phyloP scores from a whole-genome alignment of 2,797 vertebrate species.

The Trachurus trachurus region DNA sequence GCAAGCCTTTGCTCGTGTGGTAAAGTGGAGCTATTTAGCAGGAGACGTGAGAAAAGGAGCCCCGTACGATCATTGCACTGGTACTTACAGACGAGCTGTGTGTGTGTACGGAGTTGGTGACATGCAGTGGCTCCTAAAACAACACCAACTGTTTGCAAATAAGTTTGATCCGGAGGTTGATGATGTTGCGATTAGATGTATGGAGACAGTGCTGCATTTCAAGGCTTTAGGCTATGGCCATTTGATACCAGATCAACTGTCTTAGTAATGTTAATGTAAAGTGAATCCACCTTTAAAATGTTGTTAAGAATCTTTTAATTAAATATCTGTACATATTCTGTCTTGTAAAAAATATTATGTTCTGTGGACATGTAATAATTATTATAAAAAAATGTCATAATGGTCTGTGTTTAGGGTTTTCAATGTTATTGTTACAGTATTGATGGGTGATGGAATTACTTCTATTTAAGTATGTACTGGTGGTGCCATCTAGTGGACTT shows the following conservation, averaged over 20 bases:
- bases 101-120: conserved; percentile 92
- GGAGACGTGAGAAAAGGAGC: conserved; percentile 87
- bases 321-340: neutral
- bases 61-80: conserved; percentile 88
- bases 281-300: neutral
- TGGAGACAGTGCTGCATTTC: conserved; percentile 88
- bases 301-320: neutral
- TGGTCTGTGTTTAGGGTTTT: neutral
- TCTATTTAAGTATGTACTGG: conserved; percentile 18
- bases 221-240: conserved; percentile 80
- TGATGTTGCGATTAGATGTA: conserved; percentile 87
- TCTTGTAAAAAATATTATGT: neutral
- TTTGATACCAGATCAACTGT: neutral
- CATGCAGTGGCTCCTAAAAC: conserved; percentile 88
- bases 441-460: too few species aligned
- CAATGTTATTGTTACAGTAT: neutral
- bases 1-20: conserved; percentile 87
- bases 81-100: conserved; percentile 81
- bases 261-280: neutral
- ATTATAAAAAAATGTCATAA: neutral
- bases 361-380: neutral
- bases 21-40: conserved; percentile 89
- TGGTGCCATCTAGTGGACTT: conserved; percentile 42
- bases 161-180: conserved; percentile 93
- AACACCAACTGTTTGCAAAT: conserved; percentile 93